Conservation (phyloP, 92 coral and sea anemone species). For the Epizoanthus ramosus region DNA sequence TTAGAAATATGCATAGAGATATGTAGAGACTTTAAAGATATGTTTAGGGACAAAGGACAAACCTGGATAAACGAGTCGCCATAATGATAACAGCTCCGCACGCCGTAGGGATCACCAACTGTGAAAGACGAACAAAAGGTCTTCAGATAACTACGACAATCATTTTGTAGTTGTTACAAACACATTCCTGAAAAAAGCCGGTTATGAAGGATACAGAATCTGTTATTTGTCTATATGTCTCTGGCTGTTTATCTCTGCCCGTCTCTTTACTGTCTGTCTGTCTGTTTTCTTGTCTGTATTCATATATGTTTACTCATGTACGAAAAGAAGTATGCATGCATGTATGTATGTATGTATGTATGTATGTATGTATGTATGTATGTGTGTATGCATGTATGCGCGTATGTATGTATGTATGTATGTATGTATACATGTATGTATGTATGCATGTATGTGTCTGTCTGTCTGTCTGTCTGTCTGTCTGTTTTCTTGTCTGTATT, state of each 20-base stretch:
- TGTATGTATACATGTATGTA: neutral
- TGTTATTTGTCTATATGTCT: too few species aligned
- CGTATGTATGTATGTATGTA: neutral
- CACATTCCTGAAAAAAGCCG: neutral
- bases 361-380: too few species aligned
- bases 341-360: too few species aligned
- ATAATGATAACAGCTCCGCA: constrained; percentile 44
- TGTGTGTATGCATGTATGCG: neutral
- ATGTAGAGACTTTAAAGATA: too few species aligned
- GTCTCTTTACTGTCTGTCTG: too few species aligned
- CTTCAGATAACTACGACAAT: neutral
- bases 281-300: too few species aligned
- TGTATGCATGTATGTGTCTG: neutral
- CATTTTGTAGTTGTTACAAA: neutral
- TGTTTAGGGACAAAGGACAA: too few species aligned
- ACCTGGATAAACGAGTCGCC: constrained; percentile 71
- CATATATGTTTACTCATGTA: too few species aligned
- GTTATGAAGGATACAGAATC: too few species aligned
- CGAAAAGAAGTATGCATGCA: too few species aligned
- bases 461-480: neutral
- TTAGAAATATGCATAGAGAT: too few species aligned
- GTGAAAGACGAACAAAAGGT: neutral
- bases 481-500: neutral
- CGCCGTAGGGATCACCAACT: constrained; percentile 72
- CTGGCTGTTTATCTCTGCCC: too few species aligned